Evolutionary conservation across 2,888 invertebrate genomes (phyloP).

Genomic region (Tillus elongatus): DNA sequence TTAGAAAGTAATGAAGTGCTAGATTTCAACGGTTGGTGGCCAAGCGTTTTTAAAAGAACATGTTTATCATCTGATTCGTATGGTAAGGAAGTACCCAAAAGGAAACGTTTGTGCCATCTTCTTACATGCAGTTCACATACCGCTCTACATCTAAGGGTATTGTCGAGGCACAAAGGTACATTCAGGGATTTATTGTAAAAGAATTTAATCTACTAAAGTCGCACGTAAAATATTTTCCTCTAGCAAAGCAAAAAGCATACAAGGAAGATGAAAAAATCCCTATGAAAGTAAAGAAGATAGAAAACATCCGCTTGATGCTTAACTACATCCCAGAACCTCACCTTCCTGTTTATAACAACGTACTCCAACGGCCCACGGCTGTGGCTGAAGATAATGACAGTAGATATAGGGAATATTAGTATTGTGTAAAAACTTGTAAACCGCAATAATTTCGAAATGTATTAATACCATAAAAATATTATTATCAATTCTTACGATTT

Average conservation of each 20-base stretch:
- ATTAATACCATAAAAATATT: no score
- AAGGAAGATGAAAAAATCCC: background rate
- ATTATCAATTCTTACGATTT: no score
- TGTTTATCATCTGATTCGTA: background rate
- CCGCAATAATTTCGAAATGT: no score
- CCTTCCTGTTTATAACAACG: background rate
- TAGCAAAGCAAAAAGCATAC: no score
- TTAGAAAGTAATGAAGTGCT: background rate
- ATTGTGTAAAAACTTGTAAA: no score
- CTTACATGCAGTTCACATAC: background rate
- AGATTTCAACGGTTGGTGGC: slow-evolving; percentile 5
- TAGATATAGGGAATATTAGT: no score
- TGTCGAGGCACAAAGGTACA: background rate
- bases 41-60: background rate
- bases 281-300: background rate
- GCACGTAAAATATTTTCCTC: no score
- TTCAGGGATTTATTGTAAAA: background rate
- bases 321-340: background rate
- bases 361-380: background rate
- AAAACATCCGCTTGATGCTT: background rate
- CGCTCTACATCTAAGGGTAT: background rate
- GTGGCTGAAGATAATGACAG: slow-evolving; percentile 1
- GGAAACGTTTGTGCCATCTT: background rate
- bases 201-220: no score
- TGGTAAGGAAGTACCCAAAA: background rate